Evolutionary conservation across 2,113 vertebrate genomes (phyloP).

Genomic region (Coregonus clupeaformis): DNA sequence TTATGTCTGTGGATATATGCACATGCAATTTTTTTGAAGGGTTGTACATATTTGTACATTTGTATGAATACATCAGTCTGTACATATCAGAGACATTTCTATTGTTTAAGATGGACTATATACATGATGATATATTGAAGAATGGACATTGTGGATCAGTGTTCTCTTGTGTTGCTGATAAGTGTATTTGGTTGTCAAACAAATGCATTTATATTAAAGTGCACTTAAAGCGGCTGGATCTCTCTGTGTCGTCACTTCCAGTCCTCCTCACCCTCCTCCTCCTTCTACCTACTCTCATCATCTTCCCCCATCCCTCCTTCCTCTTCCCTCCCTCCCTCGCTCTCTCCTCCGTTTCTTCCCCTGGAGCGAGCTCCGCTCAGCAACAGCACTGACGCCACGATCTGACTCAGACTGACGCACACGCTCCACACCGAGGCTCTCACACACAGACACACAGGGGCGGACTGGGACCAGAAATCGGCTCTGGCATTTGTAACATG

Average conservation of each 20-base stretch:
- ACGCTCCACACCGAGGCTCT: slow-evolving; percentile 66
- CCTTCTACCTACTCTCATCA: slow-evolving; percentile 22
- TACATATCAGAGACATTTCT: slow-evolving; percentile 77
- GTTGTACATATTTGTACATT: slow-evolving; percentile 81
- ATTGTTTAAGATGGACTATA: slow-evolving; percentile 70
- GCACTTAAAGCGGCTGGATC: slow-evolving; percentile 74
- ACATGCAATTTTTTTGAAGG: slow-evolving; percentile 69
- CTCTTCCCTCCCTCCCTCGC: slow-evolving; percentile 35
- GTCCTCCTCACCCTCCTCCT: slow-evolving; percentile 15
- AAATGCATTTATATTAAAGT: slow-evolving; percentile 87
- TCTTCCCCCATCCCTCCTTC: slow-evolving; percentile 35
- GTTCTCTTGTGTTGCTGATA: slow-evolving; percentile 80
- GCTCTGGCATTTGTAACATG: too few relatives aligned
- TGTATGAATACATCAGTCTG: slow-evolving; percentile 72
- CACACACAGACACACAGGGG: slow-evolving; percentile 19
- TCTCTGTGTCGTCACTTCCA: slow-evolving; percentile 51
- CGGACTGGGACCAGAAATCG: too few relatives aligned
- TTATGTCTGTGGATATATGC: slow-evolving; percentile 75
- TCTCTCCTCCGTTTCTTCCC: slow-evolving; percentile 68
- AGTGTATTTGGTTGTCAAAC: slow-evolving; percentile 81
- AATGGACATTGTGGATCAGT: slow-evolving; percentile 84
- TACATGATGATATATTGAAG: slow-evolving; percentile 70
- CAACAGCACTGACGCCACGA: slow-evolving; percentile 79
- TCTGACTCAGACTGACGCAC: slow-evolving; percentile 82
- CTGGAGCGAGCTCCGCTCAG: slow-evolving; percentile 75